These are phyloP conservation scores for Leucosticte australis DNA, from an alignment of 2,113 vertebrate species.

Conservation along the genomic window DNA sequence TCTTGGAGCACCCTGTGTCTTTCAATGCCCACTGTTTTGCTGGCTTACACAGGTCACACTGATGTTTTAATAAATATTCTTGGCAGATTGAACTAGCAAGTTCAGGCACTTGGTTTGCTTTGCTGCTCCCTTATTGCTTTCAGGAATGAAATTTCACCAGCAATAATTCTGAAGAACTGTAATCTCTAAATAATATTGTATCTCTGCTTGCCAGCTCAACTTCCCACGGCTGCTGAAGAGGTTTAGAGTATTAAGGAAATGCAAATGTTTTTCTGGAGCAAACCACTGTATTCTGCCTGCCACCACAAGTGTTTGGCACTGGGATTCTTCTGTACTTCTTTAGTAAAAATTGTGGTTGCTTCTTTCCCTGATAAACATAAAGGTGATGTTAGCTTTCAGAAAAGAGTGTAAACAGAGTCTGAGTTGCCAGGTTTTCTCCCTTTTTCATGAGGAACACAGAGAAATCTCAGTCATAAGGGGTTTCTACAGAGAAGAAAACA, in stretches of 20 bases:
- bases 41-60: neutral
- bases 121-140: conserved; percentile 3
- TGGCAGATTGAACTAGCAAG: neutral
- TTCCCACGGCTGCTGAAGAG: neutral
- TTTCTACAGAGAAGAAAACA: neutral
- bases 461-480: neutral
- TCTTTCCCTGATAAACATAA: neutral
- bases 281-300: neutral
- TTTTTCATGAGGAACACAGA: neutral
- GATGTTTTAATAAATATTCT: neutral
- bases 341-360: neutral
- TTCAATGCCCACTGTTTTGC: neutral
- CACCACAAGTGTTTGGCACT: neutral
- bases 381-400: neutral
- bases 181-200: neutral
- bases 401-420: neutral
- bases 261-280: neutral
- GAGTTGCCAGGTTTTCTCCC: neutral
- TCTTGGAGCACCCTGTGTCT: neutral
- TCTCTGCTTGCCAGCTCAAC: neutral
- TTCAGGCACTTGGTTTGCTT: neutral
- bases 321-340: neutral
- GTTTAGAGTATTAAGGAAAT: conserved; percentile 8
- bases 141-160: neutral
- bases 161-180: neutral